Conservation (phyloP, 2,888 invertebrate genomes). For the Subacronicta megacephala region DNA sequence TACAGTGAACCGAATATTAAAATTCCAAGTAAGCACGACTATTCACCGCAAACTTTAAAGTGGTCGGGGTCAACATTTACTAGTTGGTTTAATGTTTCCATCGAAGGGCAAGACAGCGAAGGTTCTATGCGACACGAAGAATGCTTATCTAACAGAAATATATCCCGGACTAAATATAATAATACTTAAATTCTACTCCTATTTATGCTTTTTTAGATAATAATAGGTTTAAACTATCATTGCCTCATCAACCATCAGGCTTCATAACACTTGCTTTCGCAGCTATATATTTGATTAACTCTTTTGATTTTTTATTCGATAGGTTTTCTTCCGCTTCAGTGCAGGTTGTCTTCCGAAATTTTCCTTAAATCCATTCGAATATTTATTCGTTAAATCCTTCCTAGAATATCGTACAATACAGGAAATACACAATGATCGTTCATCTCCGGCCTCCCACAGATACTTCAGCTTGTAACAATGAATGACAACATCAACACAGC, state of each 20-base stretch:
- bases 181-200: no score
- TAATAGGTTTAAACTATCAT: no score
- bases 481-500: conserved; percentile 51
- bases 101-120: conserved; percentile 55
- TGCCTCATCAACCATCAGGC: no score
- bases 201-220: no score
- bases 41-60: conserved; percentile 54
- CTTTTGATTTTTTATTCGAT: no score
- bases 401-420: conserved; percentile 35
- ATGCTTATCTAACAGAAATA: conserved; percentile 29
- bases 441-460: conserved; percentile 52
- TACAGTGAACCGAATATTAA: conserved; percentile 29
- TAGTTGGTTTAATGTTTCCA: conserved; percentile 43
- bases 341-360: no score
- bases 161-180: conserved; percentile 23
- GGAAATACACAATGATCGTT: conserved; percentile 41
- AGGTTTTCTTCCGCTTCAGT: no score
- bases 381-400: conserved; percentile 13
- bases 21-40: conserved; percentile 52
- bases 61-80: conserved; percentile 49
- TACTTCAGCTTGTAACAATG: conserved; percentile 46
- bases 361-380: conserved; percentile 8
- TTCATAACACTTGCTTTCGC: no score
- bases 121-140: conserved; percentile 54
- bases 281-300: no score